Base-by-base conservation (phyloP, 1,140 invertebrate species). In the Manduca sexta region DNA sequence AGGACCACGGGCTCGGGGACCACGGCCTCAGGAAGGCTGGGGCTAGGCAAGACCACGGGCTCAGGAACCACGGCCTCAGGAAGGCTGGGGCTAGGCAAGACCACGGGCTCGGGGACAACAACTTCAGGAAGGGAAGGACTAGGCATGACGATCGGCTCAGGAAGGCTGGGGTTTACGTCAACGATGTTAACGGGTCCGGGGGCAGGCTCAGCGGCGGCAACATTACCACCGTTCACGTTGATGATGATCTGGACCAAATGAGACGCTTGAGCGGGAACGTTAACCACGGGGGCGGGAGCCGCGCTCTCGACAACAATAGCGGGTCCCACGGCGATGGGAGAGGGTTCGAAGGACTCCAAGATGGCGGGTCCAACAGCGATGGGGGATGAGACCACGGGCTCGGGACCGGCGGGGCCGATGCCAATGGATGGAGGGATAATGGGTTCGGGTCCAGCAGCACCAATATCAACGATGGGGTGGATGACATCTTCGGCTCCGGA, bases 311-410 rank as follows among this genome's bases (percentile, higher is more conserved):
- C 40, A 7, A 67, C 34, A 0, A 52, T 13, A 13, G 49, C 56
- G 10, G 64, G 64, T 17, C 60, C 57, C 14, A 54, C 37, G 14
- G 49, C 21, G 12, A 58, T 58, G 14, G 48, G 48, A 7, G n/a
- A n/a, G n/a, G n/a, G n/a, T n/a, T 50, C 48, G 14, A 16, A 39
- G 6, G 18, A 15, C 12, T 41, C 44, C 21, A 63, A 17, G 12
- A 63, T 31, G 8, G 49, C 60, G 3, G 60, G 55, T 37, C 49
- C 60, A 5, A 50, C 46, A 4, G 39, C 21, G 21, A 63, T 56
- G 18, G 43, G 45, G n/a, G 38, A 26, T 3, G 4, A 3, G 21
- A 26, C 8, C 31, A 26, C 38, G 40, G 52, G 46, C 3, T 17
- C 21, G 39, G 8, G 21, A 8, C 21, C 21, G 21, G 4, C 21